Percentiles rank a stretch among this genome's conserved stretches.
Evolutionary conservation across 2,113 vertebrate genomes (phyloP).

Genomic region (Uropsilus gracilis): DNA sequence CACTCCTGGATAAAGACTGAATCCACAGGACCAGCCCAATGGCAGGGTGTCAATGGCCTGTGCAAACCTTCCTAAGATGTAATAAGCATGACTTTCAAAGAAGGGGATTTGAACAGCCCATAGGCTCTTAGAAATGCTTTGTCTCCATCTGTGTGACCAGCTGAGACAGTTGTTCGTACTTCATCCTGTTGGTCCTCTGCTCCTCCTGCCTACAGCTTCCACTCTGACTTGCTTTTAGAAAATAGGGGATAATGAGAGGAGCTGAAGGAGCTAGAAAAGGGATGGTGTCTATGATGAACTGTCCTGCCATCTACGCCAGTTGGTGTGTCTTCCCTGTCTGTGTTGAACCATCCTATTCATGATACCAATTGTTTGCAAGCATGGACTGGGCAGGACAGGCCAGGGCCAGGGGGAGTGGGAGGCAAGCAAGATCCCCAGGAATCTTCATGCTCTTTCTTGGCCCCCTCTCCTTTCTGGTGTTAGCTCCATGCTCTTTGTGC

Average conservation of each 20-base stretch:
- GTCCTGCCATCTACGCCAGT: too few relatives aligned
- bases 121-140: not conserved
- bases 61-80: not conserved
- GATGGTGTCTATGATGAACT: too few relatives aligned
- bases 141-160: not conserved
- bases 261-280: not conserved
- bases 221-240: not conserved
- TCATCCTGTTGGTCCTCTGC: not conserved
- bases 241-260: not conserved
- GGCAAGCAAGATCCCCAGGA: too few relatives aligned
- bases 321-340: too few relatives aligned
- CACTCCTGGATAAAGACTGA: not conserved
- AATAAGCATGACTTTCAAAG: not conserved
- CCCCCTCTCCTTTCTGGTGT: too few relatives aligned
- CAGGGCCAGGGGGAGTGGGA: too few relatives aligned
- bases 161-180: accelerated
- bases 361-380: too few relatives aligned
- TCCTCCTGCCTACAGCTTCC: not conserved
- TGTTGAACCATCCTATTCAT: too few relatives aligned
- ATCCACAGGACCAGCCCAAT: not conserved
- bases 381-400: too few relatives aligned
- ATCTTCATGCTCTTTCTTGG: too few relatives aligned
- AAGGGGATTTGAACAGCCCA: not conserved
- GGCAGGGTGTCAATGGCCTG: not conserved
- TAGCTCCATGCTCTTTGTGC: too few relatives aligned